Evolutionary conservation across 2,888 invertebrate genomes (phyloP).

Genomic region (Lasioglossum lativentre): DNA sequence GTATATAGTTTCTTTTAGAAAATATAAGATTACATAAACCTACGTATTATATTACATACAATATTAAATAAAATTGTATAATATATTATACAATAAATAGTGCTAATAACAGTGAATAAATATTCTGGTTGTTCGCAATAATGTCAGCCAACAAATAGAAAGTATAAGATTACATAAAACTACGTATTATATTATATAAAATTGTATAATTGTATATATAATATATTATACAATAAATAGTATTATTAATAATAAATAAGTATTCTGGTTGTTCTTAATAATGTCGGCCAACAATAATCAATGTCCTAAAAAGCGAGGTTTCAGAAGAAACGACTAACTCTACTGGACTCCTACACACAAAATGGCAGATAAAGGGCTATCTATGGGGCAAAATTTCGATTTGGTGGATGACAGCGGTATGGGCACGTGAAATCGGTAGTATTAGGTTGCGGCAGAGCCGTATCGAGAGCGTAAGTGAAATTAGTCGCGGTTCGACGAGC

Average conservation of each 20-base stretch:
- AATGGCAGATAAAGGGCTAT: not conserved
- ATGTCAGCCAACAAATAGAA: not conserved
- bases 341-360: not conserved
- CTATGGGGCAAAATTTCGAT: not conserved
- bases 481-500: constrained; percentile 72
- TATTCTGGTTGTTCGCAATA: not conserved
- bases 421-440: constrained; percentile 43
- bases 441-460: constrained; percentile 55
- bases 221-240: too few relatives aligned
- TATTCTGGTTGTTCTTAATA: not conserved
- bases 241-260: too few relatives aligned
- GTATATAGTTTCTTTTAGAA: too few relatives aligned
- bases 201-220: too few relatives aligned
- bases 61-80: too few relatives aligned
- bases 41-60: too few relatives aligned
- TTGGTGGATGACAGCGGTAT: constrained; percentile 10
- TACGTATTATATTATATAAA: too few relatives aligned
- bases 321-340: too few relatives aligned
- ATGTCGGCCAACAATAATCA: not conserved
- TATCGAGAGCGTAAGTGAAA: constrained; percentile 74
- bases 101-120: too few relatives aligned
- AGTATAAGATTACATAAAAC: too few relatives aligned
- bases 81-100: too few relatives aligned
- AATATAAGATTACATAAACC: too few relatives aligned
- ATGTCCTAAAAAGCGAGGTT: not conserved